Percentiles rank a stretch among this genome's conserved stretches.
These are phyloP conservation scores for Desoria tigrina DNA, from an alignment of 2,888 invertebrate species.

Conservation along the genomic window DNA sequence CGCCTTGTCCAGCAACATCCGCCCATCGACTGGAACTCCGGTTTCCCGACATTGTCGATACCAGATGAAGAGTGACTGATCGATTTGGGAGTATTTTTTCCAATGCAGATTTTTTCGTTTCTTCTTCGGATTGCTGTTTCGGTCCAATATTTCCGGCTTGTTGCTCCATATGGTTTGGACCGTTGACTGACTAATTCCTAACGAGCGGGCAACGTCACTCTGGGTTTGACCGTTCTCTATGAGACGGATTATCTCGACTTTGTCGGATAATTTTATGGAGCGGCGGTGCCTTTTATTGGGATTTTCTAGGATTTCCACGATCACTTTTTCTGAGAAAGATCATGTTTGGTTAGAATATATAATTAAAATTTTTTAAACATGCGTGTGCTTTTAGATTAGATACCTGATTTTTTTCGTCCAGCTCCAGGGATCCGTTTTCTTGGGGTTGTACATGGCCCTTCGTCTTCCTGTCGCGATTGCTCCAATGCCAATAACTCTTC, in stretches of 20 bases:
- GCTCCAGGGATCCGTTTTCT: constrained; percentile 18
- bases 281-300: constrained; percentile 33
- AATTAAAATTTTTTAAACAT: constrained; percentile 8
- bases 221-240: constrained; percentile 36
- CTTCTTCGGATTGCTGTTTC: constrained; percentile 17
- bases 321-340: constrained; percentile 14
- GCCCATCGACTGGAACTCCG: constrained; percentile 3
- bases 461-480: not conserved
- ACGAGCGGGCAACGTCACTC: constrained; percentile 27
- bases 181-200: constrained; percentile 28
- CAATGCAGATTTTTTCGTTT: constrained; percentile 29
- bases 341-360: not conserved
- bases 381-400: not conserved
- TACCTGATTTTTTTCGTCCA: constrained; percentile 22
- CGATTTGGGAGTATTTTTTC: constrained; percentile 30
- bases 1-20: constrained; percentile 10
- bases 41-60: constrained; percentile 18
- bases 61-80: constrained; percentile 24
- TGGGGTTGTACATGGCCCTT: constrained; percentile 1
- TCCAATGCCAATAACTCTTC: constrained; percentile 10
- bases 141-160: constrained; percentile 24
- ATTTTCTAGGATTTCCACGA: constrained; percentile 32
- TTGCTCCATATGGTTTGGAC: constrained; percentile 40
- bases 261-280: constrained; percentile 29
- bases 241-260: constrained; percentile 29